These are phyloP conservation scores for Leptopterna dolabrata DNA, from an alignment of 2,888 invertebrate genomes.

Conservation along the genomic window DNA sequence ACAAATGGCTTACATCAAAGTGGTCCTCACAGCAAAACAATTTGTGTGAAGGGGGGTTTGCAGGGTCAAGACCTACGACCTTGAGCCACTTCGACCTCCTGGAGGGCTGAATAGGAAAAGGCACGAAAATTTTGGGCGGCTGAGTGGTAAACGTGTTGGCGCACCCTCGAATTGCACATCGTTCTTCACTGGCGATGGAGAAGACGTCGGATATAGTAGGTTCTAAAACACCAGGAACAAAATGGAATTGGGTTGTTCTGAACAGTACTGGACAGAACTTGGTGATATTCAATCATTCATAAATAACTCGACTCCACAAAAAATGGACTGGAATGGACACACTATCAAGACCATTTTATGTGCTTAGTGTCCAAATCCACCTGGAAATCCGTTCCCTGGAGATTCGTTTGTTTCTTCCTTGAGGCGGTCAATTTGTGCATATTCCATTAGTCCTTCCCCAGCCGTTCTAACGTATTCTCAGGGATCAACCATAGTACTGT, in stretches of 20 bases:
- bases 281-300: neutral
- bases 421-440: no score
- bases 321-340: no score
- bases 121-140: constrained; percentile 15
- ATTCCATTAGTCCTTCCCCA: no score
- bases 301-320: no score
- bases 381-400: no score
- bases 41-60: neutral
- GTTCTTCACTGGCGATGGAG: neutral
- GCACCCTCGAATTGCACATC: neutral
- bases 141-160: neutral
- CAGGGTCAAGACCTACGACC: neutral
- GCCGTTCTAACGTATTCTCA: no score
- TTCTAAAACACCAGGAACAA: neutral
- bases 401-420: no score
- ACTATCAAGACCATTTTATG: no score
- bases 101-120: neutral
- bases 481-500: no score
- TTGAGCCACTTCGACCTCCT: neutral
- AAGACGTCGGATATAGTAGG: neutral
- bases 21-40: constrained; percentile 23
- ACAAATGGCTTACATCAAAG: neutral
- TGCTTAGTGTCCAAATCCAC: no score
- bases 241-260: no score
- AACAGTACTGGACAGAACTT: no score